Conservation (phyloP, 2,113 vertebrate genomes). For the Willisornis vidua region DNA sequence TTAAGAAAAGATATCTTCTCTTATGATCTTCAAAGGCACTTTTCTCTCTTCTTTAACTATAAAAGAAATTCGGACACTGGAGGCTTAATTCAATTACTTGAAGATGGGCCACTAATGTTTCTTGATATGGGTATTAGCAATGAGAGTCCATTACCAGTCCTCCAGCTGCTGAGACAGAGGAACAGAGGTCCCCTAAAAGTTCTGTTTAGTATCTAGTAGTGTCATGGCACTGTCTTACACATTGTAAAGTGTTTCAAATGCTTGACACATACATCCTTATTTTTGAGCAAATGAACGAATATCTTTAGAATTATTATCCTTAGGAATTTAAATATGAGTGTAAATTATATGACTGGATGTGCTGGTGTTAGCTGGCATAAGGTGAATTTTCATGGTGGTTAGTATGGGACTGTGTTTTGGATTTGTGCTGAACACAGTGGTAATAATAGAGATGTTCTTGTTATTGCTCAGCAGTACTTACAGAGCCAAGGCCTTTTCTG, state of each 20-base stretch:
- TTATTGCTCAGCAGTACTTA: neutral
- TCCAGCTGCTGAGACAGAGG: neutral
- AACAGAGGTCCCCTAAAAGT: neutral
- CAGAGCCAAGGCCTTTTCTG: neutral
- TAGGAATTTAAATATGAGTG: neutral
- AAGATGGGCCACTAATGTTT: neutral
- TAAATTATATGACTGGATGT: neutral
- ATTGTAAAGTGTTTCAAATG: neutral
- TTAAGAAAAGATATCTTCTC: neutral
- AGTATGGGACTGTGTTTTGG: neutral
- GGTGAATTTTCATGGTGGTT: neutral
- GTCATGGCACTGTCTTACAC: neutral
- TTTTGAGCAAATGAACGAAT: neutral
- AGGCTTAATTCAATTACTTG: neutral
- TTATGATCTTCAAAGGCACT: neutral
- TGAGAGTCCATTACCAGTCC: neutral
- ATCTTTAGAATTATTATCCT: neutral
- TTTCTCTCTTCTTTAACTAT: neutral
- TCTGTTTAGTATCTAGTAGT: neutral
- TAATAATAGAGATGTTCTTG: neutral
- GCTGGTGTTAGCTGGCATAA: neutral
- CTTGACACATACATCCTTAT: neutral
- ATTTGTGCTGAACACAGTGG: neutral
- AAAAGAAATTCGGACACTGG: neutral
- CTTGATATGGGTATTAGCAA: neutral